Conservation (phyloP, 2,888 invertebrate species). For the Cartodere bifasciata region DNA sequence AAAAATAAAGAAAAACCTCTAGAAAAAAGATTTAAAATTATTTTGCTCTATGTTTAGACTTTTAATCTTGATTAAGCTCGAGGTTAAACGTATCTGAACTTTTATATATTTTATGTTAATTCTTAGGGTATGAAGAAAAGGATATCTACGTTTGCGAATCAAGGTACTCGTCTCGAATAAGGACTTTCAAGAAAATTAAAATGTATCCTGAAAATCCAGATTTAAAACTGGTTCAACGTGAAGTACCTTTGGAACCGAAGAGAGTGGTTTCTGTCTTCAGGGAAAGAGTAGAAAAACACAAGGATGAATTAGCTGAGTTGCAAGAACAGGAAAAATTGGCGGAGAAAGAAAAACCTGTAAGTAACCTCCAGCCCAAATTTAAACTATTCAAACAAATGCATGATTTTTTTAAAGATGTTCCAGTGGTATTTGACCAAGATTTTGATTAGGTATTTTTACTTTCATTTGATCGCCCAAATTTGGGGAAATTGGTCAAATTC, state of each 20-base stretch:
- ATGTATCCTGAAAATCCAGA: conserved; percentile 56
- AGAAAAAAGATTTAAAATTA: no score
- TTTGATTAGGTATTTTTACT: no score
- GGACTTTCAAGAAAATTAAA: conserved; percentile 90
- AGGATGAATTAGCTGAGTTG: conserved; percentile 74
- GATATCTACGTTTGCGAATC: conserved; percentile 97
- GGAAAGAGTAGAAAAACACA: conserved; percentile 79
- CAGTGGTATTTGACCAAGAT: no score
- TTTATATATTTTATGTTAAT: no score
- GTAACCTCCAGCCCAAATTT: conserved; percentile 26
- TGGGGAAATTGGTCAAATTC: no score
- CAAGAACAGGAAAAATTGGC: conserved; percentile 71
- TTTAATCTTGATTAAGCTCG: no score
- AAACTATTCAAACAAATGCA: no score
- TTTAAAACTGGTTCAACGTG: conserved; percentile 51
- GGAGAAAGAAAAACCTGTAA: conserved; percentile 76
- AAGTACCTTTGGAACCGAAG: conserved; percentile 68
- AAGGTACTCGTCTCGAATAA: conserved; percentile 72
- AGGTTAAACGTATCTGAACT: no score
- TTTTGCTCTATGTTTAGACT: no score
- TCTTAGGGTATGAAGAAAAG: conserved; percentile 65
- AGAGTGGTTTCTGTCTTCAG: conserved; percentile 88
- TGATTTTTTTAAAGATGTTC: no score
- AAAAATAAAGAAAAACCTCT: no score
- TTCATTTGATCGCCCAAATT: no score